A percentile compares a stretch with the other conserved stretches of the same genome.
phyloP scores from a whole-genome alignment of 2,797 vertebrate genomes.

The Enteromius radiatus region DNA sequence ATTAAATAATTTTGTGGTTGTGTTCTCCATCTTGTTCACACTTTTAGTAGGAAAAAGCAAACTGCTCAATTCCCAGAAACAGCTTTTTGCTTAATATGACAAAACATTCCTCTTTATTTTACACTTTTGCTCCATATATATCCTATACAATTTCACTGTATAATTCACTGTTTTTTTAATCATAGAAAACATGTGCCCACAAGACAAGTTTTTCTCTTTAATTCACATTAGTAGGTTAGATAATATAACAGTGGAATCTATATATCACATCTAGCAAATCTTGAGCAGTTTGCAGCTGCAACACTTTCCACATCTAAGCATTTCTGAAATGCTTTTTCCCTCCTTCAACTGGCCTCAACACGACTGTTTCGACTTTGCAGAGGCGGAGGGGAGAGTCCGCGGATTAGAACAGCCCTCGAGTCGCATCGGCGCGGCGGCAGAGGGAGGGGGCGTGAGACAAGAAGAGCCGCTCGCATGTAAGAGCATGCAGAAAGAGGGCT shows the following conservation, averaged over 20 bases:
- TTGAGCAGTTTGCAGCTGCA: slow-evolving; percentile 1
- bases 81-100: slow-evolving; percentile 1
- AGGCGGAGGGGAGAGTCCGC: background rate
- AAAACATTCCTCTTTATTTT: background rate
- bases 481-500: slow-evolving; percentile 57
- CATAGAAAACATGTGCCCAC: background rate
- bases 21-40: slow-evolving; percentile 4
- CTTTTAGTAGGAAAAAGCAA: background rate
- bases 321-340: slow-evolving; percentile 52
- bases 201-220: background rate
- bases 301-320: slow-evolving; percentile 30
- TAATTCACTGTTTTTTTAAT: background rate
- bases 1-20: background rate
- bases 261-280: background rate
- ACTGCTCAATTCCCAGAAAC: background rate
- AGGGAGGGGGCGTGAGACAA: slow-evolving; percentile 36
- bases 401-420: slow-evolving; percentile 33
- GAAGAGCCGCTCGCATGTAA: slow-evolving; percentile 49
- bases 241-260: background rate
- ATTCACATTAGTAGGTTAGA: background rate
- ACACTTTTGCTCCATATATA: background rate
- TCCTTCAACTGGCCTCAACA: slow-evolving; percentile 54
- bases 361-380: slow-evolving; percentile 21
- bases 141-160: too few relatives aligned
- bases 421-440: background rate